phyloP scores from a whole-genome alignment of 2,888 invertebrate genomes.

The Megaustenia siamemsis region DNA sequence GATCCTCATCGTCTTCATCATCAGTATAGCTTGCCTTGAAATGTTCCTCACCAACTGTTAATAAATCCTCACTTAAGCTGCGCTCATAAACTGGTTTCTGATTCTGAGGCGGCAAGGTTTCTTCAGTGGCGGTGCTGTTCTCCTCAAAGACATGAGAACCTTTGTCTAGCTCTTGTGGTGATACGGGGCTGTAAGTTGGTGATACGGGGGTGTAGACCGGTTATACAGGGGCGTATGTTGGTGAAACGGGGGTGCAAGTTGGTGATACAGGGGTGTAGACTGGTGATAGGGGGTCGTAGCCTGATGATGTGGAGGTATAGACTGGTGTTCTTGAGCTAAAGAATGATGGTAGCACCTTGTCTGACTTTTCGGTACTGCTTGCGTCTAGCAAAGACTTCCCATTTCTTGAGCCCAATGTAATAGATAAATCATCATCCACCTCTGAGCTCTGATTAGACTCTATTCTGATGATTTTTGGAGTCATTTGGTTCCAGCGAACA shows the following conservation, averaged over 20 bases:
- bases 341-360: neutral
- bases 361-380: slow-evolving; percentile 13
- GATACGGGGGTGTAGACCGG: too few species aligned
- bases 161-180: slow-evolving; percentile 8
- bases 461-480: slow-evolving; percentile 24
- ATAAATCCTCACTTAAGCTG: slow-evolving; percentile 52
- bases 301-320: too few species aligned
- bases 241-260: too few species aligned
- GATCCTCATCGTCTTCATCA: slow-evolving; percentile 51
- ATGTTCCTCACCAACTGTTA: slow-evolving; percentile 44
- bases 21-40: slow-evolving; percentile 53
- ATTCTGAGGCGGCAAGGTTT: neutral
- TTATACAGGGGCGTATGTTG: too few species aligned
- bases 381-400: slow-evolving; percentile 21
- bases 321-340: neutral
- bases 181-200: neutral
- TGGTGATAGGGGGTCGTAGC: too few species aligned
- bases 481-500: slow-evolving; percentile 73
- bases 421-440: slow-evolving; percentile 52
- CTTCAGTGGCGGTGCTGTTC: neutral
- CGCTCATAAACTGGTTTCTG: slow-evolving; percentile 15
- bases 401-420: slow-evolving; percentile 45
- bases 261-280: too few species aligned
- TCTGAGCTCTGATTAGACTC: slow-evolving; percentile 53
- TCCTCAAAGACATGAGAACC: neutral